Evolutionary conservation across 2,797 vertebrate species (phyloP).

Genomic region (Cygnus olor): DNA sequence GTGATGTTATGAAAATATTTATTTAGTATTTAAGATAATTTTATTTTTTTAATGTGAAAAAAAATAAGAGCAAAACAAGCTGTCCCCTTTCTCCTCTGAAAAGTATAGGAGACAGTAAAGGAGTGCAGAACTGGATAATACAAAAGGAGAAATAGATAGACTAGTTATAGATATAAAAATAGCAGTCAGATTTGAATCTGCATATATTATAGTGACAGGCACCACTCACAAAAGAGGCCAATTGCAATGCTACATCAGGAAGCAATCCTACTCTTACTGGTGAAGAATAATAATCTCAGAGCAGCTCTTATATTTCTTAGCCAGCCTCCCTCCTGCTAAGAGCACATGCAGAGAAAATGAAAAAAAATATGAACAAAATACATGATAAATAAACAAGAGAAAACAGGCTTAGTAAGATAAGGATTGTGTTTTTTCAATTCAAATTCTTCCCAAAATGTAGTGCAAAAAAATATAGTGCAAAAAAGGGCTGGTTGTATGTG

Average conservation of each 20-base stretch:
- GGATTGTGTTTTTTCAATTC: neutral
- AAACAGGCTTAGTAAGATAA: neutral
- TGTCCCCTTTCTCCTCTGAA: neutral
- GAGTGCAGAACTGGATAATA: neutral
- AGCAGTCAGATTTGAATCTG: constrained; percentile 12
- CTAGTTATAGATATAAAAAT: neutral
- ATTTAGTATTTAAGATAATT: neutral
- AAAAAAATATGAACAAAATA: constrained; percentile 11
- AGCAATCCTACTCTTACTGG: neutral
- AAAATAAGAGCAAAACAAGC: neutral
- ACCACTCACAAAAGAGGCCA: neutral
- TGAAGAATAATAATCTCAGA: constrained; percentile 34
- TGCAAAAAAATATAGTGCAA: neutral
- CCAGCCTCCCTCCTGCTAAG: neutral
- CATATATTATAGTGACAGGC: constrained; percentile 1
- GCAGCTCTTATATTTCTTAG: neutral
- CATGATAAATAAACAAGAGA: neutral
- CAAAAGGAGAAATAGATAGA: neutral
- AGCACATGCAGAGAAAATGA: neutral
- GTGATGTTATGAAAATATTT: neutral
- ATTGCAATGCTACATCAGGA: constrained; percentile 14
- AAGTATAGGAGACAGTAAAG: neutral
- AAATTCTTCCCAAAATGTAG: neutral
- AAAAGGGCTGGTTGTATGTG: neutral
- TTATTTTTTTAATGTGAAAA: neutral